A percentile compares a stretch with the other conserved stretches of the same genome.
These are phyloP conservation scores for Trissolcus brochymenae DNA, from an alignment of 2,888 invertebrate genomes.

Conservation along the genomic window DNA sequence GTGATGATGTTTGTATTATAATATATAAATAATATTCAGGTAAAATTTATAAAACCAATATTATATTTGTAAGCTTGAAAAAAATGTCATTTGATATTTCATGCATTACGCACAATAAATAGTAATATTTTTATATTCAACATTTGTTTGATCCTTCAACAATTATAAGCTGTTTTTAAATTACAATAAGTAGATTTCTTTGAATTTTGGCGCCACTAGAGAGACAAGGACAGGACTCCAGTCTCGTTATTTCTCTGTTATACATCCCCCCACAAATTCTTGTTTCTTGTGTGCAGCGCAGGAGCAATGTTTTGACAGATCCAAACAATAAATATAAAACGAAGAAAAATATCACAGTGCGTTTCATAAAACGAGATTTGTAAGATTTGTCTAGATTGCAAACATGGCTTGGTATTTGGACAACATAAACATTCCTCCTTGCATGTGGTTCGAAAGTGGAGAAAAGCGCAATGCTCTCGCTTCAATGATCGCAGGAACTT, in stretches of 20 bases:
- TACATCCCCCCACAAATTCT: no score
- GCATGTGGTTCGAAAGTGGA: constrained; percentile 90
- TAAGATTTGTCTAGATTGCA: not conserved
- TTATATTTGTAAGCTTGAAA: no score
- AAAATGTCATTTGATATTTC: no score
- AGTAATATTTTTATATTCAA: no score
- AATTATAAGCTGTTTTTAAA: no score
- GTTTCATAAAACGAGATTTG: not conserved
- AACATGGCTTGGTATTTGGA: constrained; percentile 82
- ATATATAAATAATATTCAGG: not conserved
- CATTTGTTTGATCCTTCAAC: no score
- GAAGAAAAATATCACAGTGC: not conserved
- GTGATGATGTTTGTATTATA: no score
- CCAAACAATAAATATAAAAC: not conserved
- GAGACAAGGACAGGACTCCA: no score
- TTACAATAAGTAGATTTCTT: no score
- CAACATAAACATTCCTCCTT: constrained; percentile 84
- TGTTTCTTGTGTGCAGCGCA: not conserved
- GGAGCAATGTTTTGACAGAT: constrained; percentile 16
- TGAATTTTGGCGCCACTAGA: no score
- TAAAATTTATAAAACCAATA: not conserved
- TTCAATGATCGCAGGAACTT: constrained; percentile 88
- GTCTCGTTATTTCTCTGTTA: no score
- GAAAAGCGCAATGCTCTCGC: constrained; percentile 91
- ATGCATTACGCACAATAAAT: no score